These are phyloP conservation scores for Psammodynastes pulverulentus DNA, from an alignment of 2,113 vertebrate species.

Conservation along the genomic window DNA sequence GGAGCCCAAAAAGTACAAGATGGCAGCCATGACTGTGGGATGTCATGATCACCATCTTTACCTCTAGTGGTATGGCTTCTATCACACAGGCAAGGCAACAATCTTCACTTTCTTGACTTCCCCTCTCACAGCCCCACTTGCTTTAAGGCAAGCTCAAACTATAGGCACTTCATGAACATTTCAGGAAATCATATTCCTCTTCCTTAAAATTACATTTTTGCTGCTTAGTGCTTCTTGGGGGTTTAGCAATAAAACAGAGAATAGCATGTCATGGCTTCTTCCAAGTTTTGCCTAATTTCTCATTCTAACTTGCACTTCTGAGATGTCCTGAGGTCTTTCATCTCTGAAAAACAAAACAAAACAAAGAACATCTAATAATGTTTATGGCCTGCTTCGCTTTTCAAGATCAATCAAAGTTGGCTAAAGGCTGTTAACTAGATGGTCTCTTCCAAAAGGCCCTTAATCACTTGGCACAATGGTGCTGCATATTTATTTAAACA, in stretches of 20 bases:
- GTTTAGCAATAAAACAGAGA: not conserved
- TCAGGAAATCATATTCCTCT: not conserved
- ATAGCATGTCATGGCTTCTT: not conserved
- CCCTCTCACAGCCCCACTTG: not conserved
- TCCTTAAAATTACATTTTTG: not conserved
- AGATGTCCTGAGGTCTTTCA: not conserved
- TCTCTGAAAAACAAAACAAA: not conserved
- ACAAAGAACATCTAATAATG: not conserved
- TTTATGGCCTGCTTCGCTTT: not conserved
- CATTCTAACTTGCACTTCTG: not conserved
- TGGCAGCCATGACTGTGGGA: not conserved
- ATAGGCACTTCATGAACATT: not conserved
- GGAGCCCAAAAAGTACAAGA: not conserved
- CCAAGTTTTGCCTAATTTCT: not conserved
- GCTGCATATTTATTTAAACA: not conserved
- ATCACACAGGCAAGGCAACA: not conserved
- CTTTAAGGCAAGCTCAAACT: not conserved
- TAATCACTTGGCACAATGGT: not conserved
- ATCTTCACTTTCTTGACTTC: not conserved
- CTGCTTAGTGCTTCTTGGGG: not conserved
- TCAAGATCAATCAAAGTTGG: not conserved
- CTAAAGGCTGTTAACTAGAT: not conserved
- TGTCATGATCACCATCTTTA: not conserved
- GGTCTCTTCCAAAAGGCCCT: not conserved
- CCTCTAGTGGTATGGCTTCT: not conserved